Conservation (phyloP, 2,797 vertebrate species). For the Alfaro cultratus region DNA sequence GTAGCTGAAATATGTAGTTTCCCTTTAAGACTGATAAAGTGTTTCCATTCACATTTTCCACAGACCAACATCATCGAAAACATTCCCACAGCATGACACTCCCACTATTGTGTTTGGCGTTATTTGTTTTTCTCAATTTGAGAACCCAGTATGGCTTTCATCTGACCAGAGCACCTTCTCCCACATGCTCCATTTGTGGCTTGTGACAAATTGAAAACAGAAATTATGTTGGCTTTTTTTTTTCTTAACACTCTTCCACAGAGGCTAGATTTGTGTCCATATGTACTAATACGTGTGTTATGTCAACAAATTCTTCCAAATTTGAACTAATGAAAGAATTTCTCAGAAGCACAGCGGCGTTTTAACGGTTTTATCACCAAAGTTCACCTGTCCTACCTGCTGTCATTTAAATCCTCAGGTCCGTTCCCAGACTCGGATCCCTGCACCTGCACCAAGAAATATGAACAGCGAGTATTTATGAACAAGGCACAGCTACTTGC, state of each 20-base stretch:
- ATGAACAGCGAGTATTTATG: not conserved
- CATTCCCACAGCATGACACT: too few species aligned
- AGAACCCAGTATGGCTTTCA: too few species aligned
- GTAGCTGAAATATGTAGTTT: too few species aligned
- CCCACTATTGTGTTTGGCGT: too few species aligned
- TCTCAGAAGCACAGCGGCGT: not conserved
- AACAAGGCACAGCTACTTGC: not conserved
- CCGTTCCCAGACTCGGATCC: not conserved
- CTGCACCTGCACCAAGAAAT: not conserved
- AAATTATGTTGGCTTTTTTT: not conserved
- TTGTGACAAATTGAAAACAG: not conserved
- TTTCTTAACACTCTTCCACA: not conserved
- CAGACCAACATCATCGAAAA: too few species aligned
- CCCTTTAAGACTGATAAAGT: too few species aligned
- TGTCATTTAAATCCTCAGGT: not conserved
- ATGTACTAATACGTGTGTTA: not conserved
- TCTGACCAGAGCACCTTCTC: not conserved
- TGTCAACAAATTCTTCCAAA: not conserved
- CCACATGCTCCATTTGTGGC: not conserved
- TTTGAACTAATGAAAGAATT: too few species aligned
- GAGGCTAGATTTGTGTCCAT: not conserved
- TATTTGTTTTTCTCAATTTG: too few species aligned
- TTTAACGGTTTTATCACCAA: not conserved
- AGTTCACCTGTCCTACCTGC: not conserved
- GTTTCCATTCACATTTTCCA: not conserved